phyloP scores from a whole-genome alignment of 1,140 invertebrate genomes.

The Planococcus citri region DNA sequence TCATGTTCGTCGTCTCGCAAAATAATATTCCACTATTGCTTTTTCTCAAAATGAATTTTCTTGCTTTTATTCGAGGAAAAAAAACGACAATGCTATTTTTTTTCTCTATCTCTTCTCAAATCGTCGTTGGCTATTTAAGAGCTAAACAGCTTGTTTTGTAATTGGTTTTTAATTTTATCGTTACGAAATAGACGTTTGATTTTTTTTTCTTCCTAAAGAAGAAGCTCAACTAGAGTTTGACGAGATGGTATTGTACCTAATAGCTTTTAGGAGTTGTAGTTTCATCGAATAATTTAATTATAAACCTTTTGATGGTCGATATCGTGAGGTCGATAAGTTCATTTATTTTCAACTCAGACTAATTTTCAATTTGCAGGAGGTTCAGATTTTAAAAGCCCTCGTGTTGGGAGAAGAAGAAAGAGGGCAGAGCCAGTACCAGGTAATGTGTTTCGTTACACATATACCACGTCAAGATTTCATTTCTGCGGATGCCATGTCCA shows the following conservation, averaged over 20 bases:
- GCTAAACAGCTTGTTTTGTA: too few species aligned
- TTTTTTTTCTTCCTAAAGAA: too few species aligned
- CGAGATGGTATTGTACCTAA: too few species aligned
- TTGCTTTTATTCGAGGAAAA: neutral
- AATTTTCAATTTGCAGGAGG: slow-evolving; percentile 49
- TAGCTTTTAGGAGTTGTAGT: too few species aligned
- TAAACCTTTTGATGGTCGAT: too few species aligned
- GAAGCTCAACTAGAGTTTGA: too few species aligned
- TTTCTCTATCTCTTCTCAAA: too few species aligned
- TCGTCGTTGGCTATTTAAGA: too few species aligned
- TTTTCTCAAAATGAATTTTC: neutral
- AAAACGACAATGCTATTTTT: too few species aligned
- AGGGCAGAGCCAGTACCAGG: slow-evolving; percentile 78
- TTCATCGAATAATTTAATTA: too few species aligned
- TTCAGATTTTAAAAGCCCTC: slow-evolving; percentile 78
- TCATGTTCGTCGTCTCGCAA: neutral
- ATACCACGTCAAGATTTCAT: slow-evolving; percentile 86
- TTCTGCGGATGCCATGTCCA: slow-evolving; percentile 92
- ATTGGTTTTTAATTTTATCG: too few species aligned
- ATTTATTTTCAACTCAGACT: slow-evolving; percentile 22
- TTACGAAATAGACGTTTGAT: too few species aligned
- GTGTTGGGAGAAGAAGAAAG: slow-evolving; percentile 92
- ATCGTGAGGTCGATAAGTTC: neutral
- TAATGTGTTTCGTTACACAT: slow-evolving; percentile 81
- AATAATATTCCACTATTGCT: neutral